Evolutionary conservation across 2,113 vertebrate genomes (phyloP), one percentile per base, ranked within the genome.

Genomic region (Alethe castanea): DNA sequence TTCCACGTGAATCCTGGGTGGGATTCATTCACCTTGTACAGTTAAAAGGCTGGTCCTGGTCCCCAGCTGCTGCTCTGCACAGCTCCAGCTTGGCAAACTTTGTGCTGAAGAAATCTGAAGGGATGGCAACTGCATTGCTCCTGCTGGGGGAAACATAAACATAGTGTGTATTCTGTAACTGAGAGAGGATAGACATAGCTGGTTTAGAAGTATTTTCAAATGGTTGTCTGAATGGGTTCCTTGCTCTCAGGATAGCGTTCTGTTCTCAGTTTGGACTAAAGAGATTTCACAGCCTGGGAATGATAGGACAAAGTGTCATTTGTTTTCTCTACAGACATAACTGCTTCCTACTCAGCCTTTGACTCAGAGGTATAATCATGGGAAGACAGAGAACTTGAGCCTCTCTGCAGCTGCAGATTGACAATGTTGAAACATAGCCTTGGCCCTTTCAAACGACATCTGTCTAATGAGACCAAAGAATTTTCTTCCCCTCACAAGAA

Each of bases 321-420:
- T 95, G 79, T 95, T 94, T 95, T 83, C 95, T 90, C 62, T 64
- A 28, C 92, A 93, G 61, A 89, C 40, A 60, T 52, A 93, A 81
- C 82, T 86, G 88, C 82, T 93, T 92, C 92, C 88, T 86, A 88
- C 90, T 95, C 91, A 90, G 88, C 82, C 92, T 93, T 92, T 95
- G 88, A 91, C 92, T 95, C 50, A 72, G 91, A 92, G 67, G 69
- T 88, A 74, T 62, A 77, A 93, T 82, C 71, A 59, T 52, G 71
- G 80, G 78, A 94, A 92, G 59, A 53, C 25, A 85, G 62, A 92
- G 79, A 83, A 81, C 64, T 86, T 38, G 20, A 90, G 44, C 86
- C 35, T 83, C 74, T 92, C 88, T 88, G 61, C 79, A 90, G 79
- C 48, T 95, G 76, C 59, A 86, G 62, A 93, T 19, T 83, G 91